Conservation (phyloP, 2,888 invertebrate genomes). For the Litoditis marina region DNA sequence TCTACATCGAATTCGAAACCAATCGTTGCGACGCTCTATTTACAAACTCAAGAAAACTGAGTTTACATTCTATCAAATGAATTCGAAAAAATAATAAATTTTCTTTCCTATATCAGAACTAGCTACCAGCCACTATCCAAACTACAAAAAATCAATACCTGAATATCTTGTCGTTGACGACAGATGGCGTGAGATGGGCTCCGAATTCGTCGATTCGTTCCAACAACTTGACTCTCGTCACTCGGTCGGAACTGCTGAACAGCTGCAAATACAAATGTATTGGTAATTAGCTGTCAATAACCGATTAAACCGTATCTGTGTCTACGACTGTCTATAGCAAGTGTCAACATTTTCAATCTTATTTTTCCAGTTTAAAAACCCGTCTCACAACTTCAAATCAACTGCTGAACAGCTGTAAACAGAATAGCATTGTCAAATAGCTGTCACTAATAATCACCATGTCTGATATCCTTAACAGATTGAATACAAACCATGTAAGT, state of each 20-base stretch:
- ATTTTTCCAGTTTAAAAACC: too few species aligned
- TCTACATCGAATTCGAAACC: too few species aligned
- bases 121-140: conserved; percentile 7
- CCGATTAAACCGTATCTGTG: too few species aligned
- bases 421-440: too few species aligned
- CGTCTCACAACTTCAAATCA: too few species aligned
- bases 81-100: conserved; percentile 1
- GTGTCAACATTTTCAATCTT: too few species aligned
- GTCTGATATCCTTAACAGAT: background rate
- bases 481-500: too few species aligned
- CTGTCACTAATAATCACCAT: too few species aligned
- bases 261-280: conserved; percentile 64
- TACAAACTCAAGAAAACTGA: background rate
- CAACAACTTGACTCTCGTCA: conserved; percentile 85
- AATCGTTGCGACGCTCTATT: too few species aligned
- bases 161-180: conserved; percentile 81
- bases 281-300: too few species aligned
- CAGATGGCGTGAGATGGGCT: conserved; percentile 68
- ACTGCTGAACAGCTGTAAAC: too few species aligned
- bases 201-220: conserved; percentile 86
- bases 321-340: too few species aligned
- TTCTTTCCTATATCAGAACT: background rate
- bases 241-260: conserved; percentile 90
- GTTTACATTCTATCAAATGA: background rate
- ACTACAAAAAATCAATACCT: conserved; percentile 66